Evolutionary conservation across 37 sponge, comb jelly and placozoan genomes (phyloP).

Genomic region (Oopsacas minuta): DNA sequence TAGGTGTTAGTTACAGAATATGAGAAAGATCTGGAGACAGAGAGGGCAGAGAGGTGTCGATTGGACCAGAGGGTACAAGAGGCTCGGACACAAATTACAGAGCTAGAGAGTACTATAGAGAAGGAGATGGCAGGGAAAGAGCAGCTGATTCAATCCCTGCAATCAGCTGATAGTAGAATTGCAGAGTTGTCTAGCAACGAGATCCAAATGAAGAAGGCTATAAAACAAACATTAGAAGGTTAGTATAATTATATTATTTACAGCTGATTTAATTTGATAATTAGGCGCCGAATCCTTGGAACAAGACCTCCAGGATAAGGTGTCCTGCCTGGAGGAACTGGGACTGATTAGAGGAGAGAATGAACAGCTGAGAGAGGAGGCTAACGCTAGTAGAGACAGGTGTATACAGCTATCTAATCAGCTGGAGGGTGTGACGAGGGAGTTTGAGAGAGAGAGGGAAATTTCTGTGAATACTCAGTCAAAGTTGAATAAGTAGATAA

Average conservation of each 20-base stretch:
- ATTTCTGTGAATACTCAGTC: background rate
- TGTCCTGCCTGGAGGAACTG: background rate
- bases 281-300: background rate
- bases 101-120: background rate
- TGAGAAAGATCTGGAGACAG: background rate
- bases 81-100: background rate
- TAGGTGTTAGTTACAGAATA: background rate
- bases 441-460: background rate
- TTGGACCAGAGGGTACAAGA: background rate
- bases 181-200: background rate
- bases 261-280: background rate
- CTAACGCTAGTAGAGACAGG: background rate
- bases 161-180: background rate
- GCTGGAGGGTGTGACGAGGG: background rate
- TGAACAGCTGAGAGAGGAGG: conserved; percentile 15
- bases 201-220: background rate
- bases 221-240: background rate
- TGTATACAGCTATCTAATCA: background rate
- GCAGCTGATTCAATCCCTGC: background rate
- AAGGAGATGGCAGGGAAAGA: background rate
- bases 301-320: background rate
- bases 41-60: background rate
- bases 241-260: background rate
- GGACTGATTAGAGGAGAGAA: background rate
- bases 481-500: background rate